Evolutionary conservation across 1,140 invertebrate species (phyloP), one percentile per base, ranked within the genome.

Genomic region (Linepithema humile): DNA sequence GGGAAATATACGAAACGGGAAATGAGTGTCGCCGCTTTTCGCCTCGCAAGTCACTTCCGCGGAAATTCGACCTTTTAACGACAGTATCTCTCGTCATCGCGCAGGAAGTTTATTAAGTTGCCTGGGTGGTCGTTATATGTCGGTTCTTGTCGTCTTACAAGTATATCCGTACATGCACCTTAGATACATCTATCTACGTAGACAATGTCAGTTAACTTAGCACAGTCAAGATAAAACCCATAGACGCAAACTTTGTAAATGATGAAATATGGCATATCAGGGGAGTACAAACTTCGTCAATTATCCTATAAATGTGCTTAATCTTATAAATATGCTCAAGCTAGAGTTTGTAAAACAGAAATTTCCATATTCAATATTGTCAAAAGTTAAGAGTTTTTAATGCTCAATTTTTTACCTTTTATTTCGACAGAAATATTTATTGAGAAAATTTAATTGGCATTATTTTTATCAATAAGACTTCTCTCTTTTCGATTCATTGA

Each of bases 1-100:
- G 35, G 64, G n/a, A 64, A 80, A 78, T 55, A 55, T 55, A 80
- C 48, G 48, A 80, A 69, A 69, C 9, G 48, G 75, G 75, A 80
- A 80, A 80, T 70, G 64, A 80, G 75, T 55, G 75, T 80, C 75
- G 75, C 64, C 48, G 62, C 75, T 70, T 5, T 69, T 69, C 62
- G 62, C 23, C 23, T 78, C 48, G 35, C 62, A 48, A 69, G 32
- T 80, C 35, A 80, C 64, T 80, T 80, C 75, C 75, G 75, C 4
- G 3, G 6, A 70, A 26, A 17, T 69, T 80, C 64, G 64, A 80
- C 17, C 75, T 35, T 69, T 80, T 32, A 80, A 80, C 62, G n/a
- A 70, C 12, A 23, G 23, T 55, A n/a, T 23, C 48, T 40, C 7
- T 40, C 70, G 12, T 48, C 23, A 65, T 38, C 15, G 48, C 6